Evolutionary conservation across 2,113 vertebrate species (phyloP).

Genomic region (Platysteira castanea): DNA sequence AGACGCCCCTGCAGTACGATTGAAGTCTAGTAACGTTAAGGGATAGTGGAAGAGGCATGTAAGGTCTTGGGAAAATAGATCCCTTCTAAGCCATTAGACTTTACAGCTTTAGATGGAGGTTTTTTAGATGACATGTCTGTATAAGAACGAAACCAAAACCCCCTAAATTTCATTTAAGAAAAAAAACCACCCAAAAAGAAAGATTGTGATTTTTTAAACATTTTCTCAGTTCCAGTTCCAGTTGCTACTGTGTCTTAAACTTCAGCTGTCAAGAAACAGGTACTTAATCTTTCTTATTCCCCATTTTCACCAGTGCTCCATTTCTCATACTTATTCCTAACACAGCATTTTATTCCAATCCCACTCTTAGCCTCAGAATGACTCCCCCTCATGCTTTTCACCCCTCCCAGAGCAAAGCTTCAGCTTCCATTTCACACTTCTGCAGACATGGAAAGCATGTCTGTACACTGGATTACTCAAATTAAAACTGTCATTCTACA

Average conservation of each 20-base stretch:
- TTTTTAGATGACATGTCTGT: neutral
- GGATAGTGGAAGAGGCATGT: neutral
- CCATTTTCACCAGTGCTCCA: neutral
- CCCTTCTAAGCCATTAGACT: neutral
- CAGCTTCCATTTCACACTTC: neutral
- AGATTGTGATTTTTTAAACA: neutral
- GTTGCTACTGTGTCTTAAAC: neutral
- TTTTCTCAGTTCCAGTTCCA: neutral
- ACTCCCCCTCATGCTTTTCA: neutral
- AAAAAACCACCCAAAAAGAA: neutral
- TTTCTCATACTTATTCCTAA: neutral
- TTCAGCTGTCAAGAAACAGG: neutral
- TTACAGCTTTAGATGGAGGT: neutral
- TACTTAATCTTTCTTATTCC: neutral
- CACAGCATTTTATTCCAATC: neutral
- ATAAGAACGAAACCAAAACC: neutral
- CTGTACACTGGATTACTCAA: neutral
- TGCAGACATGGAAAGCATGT: neutral
- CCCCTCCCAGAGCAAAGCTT: neutral
- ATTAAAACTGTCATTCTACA: neutral
- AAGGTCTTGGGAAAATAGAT: neutral
- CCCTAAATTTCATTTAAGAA: neutral
- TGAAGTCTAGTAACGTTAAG: neutral
- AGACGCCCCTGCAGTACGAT: neutral
- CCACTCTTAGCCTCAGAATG: neutral